These are phyloP conservation scores for Clarias magur DNA, from an alignment of 2,113 vertebrate species.

Conservation along the genomic window DNA sequence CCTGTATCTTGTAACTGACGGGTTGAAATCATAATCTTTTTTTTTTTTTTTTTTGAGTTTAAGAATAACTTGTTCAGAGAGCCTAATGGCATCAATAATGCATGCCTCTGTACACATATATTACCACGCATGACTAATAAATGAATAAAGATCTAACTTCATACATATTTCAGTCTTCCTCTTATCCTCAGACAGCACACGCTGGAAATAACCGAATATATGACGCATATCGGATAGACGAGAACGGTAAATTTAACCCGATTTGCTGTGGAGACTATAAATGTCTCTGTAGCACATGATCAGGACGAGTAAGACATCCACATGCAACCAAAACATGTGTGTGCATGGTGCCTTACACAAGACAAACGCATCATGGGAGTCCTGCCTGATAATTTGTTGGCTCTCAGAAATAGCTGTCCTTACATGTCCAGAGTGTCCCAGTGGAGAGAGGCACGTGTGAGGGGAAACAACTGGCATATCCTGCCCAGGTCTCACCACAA, in stretches of 20 bases:
- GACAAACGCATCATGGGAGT: neutral
- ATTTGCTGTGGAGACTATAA: neutral
- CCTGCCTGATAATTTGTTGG: conserved; percentile 41
- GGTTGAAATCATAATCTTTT: conserved; percentile 8
- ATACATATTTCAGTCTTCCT: conserved; percentile 3
- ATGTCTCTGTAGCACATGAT: neutral
- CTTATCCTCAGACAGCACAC: conserved; percentile 14
- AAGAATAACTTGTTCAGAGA: conserved; percentile 22
- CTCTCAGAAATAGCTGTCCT: conserved; percentile 43
- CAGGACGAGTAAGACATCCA: neutral
- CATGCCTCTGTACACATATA: conserved; percentile 39
- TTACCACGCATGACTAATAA: conserved; percentile 46
- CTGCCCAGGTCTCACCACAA: neutral
- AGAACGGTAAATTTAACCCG: neutral
- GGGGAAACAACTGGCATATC: neutral
- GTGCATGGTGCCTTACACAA: neutral
- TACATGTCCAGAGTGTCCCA: conserved; percentile 27
- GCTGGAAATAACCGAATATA: neutral
- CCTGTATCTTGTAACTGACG: neutral
- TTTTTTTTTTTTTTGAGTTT: conserved; percentile 17
- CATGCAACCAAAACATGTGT: neutral
- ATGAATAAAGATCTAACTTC: conserved; percentile 20
- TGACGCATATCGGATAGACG: neutral
- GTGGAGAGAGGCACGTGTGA: neutral
- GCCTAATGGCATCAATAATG: conserved; percentile 43